These are phyloP conservation scores for Porites rus DNA, from an alignment of 92 coral and sea anemone genomes.

Conservation along the genomic window DNA sequence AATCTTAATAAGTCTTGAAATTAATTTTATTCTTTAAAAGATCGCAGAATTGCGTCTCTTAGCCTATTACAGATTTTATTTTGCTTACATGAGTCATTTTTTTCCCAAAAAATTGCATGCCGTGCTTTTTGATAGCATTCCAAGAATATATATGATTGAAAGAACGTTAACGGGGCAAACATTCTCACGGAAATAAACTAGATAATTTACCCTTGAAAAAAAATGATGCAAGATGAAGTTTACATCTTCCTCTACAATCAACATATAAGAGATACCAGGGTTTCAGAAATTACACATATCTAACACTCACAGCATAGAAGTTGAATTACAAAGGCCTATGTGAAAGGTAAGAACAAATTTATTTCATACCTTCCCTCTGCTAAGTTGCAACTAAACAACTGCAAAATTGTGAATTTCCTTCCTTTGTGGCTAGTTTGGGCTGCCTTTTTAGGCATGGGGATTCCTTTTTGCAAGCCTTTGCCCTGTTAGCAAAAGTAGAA, in stretches of 20 bases:
- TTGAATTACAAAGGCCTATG: neutral
- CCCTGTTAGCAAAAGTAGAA: too few relatives aligned
- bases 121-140: neutral
- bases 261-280: neutral
- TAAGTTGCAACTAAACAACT: neutral
- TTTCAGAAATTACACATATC: neutral
- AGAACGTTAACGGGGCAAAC: neutral
- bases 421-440: too few relatives aligned
- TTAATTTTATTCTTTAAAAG: neutral
- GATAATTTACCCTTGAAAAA: neutral
- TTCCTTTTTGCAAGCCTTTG: too few relatives aligned
- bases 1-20: neutral
- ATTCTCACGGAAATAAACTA: neutral
- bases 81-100: neutral
- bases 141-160: conserved; percentile 19
- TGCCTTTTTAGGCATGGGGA: too few relatives aligned
- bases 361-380: neutral
- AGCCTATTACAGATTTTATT: too few relatives aligned
- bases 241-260: neutral
- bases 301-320: neutral
- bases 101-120: neutral
- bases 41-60: neutral
- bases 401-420: neutral
- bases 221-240: neutral
- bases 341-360: neutral